Conservation (phyloP, 2,113 vertebrate species). For the Tringa solitaria region DNA sequence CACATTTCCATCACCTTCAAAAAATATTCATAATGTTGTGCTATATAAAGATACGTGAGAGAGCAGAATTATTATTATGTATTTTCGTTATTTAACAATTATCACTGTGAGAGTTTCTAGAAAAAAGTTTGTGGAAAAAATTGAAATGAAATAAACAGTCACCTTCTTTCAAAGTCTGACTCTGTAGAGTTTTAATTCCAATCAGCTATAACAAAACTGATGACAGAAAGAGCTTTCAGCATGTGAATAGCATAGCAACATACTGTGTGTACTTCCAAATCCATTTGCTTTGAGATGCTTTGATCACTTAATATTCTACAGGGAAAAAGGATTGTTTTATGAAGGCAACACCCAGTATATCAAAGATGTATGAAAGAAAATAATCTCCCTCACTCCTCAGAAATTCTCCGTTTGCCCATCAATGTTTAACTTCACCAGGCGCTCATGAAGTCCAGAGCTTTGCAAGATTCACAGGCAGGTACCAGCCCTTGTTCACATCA, state of each 20-base stretch:
- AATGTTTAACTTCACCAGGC: background rate
- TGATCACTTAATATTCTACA: background rate
- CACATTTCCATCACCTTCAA: background rate
- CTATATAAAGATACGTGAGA: background rate
- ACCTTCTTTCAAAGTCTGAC: background rate
- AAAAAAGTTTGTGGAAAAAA: background rate
- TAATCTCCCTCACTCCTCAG: background rate
- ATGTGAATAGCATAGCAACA: background rate
- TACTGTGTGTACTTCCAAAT: background rate
- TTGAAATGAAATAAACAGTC: background rate
- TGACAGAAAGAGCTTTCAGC: constrained; percentile 4
- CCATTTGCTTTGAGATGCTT: background rate
- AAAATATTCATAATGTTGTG: constrained; percentile 13
- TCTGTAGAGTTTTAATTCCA: background rate
- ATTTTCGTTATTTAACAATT: constrained; percentile 20
- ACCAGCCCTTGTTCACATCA: background rate
- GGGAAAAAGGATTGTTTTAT: background rate
- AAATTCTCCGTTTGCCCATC: background rate
- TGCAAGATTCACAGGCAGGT: background rate
- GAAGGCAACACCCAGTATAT: background rate
- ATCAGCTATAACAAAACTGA: background rate
- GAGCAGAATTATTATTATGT: background rate
- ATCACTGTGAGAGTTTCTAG: background rate
- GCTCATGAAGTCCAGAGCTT: background rate
- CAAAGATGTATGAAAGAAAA: background rate